phyloP scores from a whole-genome alignment of 2,888 invertebrate species.

The Volucella inflata region DNA sequence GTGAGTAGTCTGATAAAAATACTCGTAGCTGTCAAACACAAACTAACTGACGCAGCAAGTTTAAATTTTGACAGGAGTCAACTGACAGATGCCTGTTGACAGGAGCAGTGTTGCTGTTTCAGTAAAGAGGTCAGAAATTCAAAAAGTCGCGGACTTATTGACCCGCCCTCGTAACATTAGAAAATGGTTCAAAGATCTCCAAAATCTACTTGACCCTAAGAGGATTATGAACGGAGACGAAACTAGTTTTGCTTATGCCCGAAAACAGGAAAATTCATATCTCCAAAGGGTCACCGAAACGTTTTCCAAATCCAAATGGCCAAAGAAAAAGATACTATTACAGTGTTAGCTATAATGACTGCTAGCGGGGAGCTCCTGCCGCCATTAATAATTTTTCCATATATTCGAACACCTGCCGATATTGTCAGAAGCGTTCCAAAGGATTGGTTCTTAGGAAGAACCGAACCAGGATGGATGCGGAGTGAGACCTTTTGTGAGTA shows the following conservation, averaged over 20 bases:
- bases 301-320: constrained; percentile 41
- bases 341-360: constrained; percentile 17
- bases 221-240: constrained; percentile 24
- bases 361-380: constrained; percentile 19
- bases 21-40: too few relatives aligned
- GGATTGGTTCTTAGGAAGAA: constrained; percentile 12
- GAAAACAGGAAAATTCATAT: constrained; percentile 62
- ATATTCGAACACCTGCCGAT: constrained; percentile 17
- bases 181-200: too few relatives aligned
- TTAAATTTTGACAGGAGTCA: too few relatives aligned
- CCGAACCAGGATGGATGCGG: constrained; percentile 10
- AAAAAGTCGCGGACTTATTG: too few relatives aligned
- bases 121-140: too few relatives aligned
- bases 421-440: constrained; percentile 12
- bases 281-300: constrained; percentile 46
- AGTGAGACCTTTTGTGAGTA: constrained; percentile 28
- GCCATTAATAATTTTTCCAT: constrained; percentile 14
- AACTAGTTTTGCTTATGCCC: constrained; percentile 34
- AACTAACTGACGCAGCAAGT: too few relatives aligned
- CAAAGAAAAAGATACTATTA: constrained; percentile 18
- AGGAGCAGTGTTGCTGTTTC: too few relatives aligned
- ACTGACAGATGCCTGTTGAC: too few relatives aligned
- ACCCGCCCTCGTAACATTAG: too few relatives aligned
- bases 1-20: too few relatives aligned
- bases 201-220: too few relatives aligned